A percentile compares a stretch with the other conserved stretches of the same genome.
phyloP scores from a whole-genome alignment of 2,888 invertebrate species.

The Rhagophthalmus giganteus region DNA sequence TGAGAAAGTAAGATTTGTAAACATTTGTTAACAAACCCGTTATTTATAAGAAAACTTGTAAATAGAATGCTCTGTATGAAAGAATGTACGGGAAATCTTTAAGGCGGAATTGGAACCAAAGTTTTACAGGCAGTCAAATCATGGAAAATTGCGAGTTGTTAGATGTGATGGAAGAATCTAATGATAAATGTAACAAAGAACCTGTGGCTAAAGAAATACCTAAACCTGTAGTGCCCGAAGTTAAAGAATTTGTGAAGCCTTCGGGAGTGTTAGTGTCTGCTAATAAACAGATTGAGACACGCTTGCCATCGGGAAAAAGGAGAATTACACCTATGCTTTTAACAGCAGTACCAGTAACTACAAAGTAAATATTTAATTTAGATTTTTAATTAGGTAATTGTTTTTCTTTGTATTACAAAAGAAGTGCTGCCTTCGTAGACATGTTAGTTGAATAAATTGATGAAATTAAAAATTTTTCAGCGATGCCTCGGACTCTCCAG shows the following conservation, averaged over 20 bases:
- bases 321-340: slow-evolving; percentile 97
- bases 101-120: slow-evolving; percentile 55
- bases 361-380: slow-evolving; percentile 20
- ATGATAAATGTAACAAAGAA: slow-evolving; percentile 55
- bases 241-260: slow-evolving; percentile 35
- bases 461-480: slow-evolving; percentile 45
- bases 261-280: slow-evolving; percentile 65
- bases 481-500: slow-evolving; percentile 58
- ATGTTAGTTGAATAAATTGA: no score
- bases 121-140: slow-evolving; percentile 59
- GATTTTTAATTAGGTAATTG: no score
- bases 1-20: slow-evolving; percentile 83
- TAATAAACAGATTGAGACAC: slow-evolving; percentile 91
- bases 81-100: slow-evolving; percentile 85
- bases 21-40: no score
- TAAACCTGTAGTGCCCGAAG: slow-evolving; percentile 29
- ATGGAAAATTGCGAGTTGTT: slow-evolving; percentile 71
- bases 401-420: no score
- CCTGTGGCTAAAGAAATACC: slow-evolving; percentile 35
- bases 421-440: no score
- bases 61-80: slow-evolving; percentile 81
- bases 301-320: slow-evolving; percentile 91
- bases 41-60: no score
- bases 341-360: slow-evolving; percentile 55
- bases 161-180: slow-evolving; percentile 61